A percentile compares a stretch with the other conserved stretches of the same genome.
These are phyloP conservation scores for Neofelis nebulosa DNA, from an alignment of 2,113 vertebrate species.

Conservation along the genomic window DNA sequence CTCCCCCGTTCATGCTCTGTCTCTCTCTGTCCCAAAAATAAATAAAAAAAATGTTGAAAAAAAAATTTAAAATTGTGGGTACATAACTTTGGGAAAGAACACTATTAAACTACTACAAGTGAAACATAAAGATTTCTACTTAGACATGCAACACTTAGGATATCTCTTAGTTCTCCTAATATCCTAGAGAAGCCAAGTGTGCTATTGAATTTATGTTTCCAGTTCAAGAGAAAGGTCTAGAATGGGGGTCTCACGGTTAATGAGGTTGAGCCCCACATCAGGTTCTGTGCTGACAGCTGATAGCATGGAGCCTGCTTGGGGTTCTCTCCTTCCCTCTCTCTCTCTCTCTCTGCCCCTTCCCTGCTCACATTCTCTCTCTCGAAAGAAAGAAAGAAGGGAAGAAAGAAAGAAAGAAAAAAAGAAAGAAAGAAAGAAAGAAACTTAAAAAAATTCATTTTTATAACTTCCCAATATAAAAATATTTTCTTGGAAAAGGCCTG, in stretches of 20 bases:
- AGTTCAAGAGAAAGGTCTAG: background rate
- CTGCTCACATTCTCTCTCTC: too few relatives aligned
- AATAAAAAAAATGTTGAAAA: too few relatives aligned
- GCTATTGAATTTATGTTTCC: background rate
- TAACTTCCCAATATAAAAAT: constrained; percentile 8
- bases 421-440: too few relatives aligned
- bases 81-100: background rate
- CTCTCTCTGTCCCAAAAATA: too few relatives aligned
- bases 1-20: too few relatives aligned
- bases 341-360: too few relatives aligned
- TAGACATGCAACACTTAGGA: background rate
- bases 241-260: background rate
- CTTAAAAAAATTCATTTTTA: background rate
- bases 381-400: too few relatives aligned
- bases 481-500: background rate
- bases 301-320: too few relatives aligned
- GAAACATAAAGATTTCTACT: background rate
- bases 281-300: too few relatives aligned
- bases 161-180: background rate
- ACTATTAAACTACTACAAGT: background rate
- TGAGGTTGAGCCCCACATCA: too few relatives aligned
- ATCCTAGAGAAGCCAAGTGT: background rate
- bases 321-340: too few relatives aligned
- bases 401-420: too few relatives aligned
- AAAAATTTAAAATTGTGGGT: background rate